A percentile compares a stretch with the other conserved stretches of the same genome.
These are phyloP conservation scores for Bungarus multicinctus DNA, from an alignment of 2,113 vertebrate genomes.

Conservation along the genomic window DNA sequence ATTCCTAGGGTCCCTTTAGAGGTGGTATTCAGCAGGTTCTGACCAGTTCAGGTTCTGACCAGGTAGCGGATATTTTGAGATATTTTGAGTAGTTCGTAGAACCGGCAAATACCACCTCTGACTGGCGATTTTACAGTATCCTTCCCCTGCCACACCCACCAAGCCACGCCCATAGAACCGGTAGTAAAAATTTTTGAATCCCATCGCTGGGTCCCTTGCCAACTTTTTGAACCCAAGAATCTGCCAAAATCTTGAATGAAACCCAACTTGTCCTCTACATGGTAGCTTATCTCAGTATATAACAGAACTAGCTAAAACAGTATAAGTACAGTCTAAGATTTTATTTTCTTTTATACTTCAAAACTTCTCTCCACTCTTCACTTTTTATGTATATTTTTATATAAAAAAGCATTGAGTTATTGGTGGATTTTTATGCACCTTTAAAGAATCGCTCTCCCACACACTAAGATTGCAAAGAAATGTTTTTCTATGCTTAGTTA, in stretches of 20 bases:
- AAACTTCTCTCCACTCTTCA: neutral
- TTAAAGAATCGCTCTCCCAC: neutral
- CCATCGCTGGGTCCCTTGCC: no score
- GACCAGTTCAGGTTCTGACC: no score
- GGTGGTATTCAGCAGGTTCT: no score
- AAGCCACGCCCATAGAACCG: no score
- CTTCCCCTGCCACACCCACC: no score
- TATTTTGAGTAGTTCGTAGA: no score
- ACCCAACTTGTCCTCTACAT: neutral
- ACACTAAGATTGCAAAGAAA: neutral
- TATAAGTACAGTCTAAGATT: neutral
- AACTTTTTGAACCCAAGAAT: neutral
- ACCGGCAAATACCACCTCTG: no score
- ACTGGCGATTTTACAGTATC: no score
- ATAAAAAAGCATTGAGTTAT: neutral
- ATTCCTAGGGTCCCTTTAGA: neutral
- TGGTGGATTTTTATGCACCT: neutral
- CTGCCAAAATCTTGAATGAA: neutral
- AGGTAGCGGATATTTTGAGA: no score
- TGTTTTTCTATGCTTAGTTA: neutral
- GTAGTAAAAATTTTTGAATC: no score
- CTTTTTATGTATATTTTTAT: neutral
- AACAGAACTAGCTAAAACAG: neutral
- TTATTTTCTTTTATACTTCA: neutral
- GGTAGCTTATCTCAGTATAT: neutral